Conservation (phyloP, 2,888 invertebrate genomes). For the Polydrusus tereticollis region DNA sequence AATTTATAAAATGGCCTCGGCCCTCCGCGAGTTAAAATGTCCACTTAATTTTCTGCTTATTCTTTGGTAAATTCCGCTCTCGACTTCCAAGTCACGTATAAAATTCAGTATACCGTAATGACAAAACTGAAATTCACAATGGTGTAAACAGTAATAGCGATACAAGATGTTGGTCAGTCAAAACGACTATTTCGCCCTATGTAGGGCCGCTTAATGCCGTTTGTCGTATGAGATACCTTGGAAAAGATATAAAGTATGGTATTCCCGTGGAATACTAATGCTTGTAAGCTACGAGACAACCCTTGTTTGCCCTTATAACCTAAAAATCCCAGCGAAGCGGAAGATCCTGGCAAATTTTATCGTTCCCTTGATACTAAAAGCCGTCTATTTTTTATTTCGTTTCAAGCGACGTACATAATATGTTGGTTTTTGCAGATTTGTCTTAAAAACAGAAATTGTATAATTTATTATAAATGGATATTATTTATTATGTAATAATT, state of each 20-base stretch:
- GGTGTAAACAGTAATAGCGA: slow-evolving; percentile 40
- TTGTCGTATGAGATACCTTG: slow-evolving; percentile 36
- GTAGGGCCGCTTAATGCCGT: slow-evolving; percentile 38
- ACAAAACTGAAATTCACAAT: slow-evolving; percentile 37
- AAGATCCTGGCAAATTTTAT: slow-evolving; percentile 47
- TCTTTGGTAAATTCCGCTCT: slow-evolving; percentile 1
- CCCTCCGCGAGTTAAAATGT: not conserved
- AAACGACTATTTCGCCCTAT: slow-evolving; percentile 28
- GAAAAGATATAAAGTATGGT: slow-evolving; percentile 48
- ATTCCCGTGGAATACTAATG: slow-evolving; percentile 43
- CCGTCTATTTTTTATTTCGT: slow-evolving; percentile 37
- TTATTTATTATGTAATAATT: not conserved
- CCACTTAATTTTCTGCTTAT: slow-evolving; percentile 15
- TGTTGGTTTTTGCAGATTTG: not conserved
- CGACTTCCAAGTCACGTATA: slow-evolving; percentile 29
- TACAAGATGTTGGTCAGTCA: slow-evolving; percentile 35
- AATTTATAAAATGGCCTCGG: not conserved
- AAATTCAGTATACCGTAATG: slow-evolving; percentile 36
- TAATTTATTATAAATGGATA: not conserved
- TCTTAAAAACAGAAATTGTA: not conserved
- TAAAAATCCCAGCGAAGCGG: slow-evolving; percentile 46
- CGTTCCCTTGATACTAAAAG: slow-evolving; percentile 30
- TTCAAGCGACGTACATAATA: slow-evolving; percentile 25
- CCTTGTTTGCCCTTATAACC: slow-evolving; percentile 43
- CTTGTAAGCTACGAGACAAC: slow-evolving; percentile 39